Evolutionary conservation across 1,140 invertebrate genomes (phyloP).

Genomic region (Drosophila equinoxialis): DNA sequence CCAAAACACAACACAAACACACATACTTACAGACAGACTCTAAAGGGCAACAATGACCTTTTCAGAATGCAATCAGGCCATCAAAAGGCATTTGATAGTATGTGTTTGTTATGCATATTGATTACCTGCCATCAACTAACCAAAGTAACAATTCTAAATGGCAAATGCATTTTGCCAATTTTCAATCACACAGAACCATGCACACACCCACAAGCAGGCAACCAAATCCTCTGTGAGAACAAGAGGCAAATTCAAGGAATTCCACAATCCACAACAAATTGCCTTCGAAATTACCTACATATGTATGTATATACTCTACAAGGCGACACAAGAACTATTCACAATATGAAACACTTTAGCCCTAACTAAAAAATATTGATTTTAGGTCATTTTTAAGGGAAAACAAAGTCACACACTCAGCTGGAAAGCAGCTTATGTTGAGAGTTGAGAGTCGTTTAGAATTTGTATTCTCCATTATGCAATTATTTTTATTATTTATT

Average conservation of each 20-base stretch:
- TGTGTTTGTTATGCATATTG: conserved; percentile 11
- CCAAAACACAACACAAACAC: background rate
- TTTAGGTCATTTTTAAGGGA: too few relatives aligned
- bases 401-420: too few relatives aligned
- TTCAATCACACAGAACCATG: background rate
- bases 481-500: too few relatives aligned
- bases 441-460: too few relatives aligned
- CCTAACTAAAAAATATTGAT: too few relatives aligned
- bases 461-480: too few relatives aligned
- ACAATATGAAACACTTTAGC: too few relatives aligned
- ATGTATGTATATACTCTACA: too few relatives aligned
- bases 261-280: background rate
- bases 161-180: background rate
- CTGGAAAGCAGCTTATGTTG: too few relatives aligned
- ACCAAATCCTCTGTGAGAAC: background rate
- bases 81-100: background rate
- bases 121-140: conserved; percentile 1
- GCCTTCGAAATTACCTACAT: too few relatives aligned
- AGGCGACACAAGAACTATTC: too few relatives aligned
- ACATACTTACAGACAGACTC: background rate
- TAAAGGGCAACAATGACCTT: background rate
- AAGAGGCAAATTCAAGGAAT: background rate
- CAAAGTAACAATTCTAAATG: background rate
- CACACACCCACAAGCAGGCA: too few relatives aligned
- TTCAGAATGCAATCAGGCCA: conserved; percentile 3